phyloP scores from a whole-genome alignment of 2,113 vertebrate genomes.

The Regulus satrapa region DNA sequence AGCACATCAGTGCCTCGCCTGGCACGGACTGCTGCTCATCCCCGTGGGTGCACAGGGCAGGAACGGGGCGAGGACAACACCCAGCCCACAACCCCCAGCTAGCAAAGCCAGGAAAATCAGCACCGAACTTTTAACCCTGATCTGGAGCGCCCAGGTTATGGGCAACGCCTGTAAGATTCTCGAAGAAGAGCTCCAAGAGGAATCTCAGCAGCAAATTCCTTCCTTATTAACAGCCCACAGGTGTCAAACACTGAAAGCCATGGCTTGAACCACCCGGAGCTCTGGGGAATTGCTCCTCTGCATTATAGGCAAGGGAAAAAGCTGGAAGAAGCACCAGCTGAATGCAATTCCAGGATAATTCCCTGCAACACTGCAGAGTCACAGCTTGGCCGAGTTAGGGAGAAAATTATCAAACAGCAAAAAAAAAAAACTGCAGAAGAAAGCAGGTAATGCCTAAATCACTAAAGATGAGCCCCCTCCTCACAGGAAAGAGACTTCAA shows the following conservation, averaged over 20 bases:
- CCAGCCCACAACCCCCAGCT: neutral
- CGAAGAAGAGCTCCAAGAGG: neutral
- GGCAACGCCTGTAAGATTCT: neutral
- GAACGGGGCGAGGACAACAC: neutral
- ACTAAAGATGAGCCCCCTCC: neutral
- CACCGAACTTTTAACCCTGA: neutral
- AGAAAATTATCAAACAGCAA: neutral
- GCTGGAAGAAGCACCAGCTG: neutral
- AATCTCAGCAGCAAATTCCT: neutral
- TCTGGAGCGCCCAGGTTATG: accelerated
- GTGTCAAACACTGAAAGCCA: neutral
- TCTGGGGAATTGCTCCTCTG: neutral
- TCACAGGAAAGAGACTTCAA: neutral
- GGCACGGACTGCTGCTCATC: neutral
- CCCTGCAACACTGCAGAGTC: neutral
- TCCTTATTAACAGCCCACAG: neutral
- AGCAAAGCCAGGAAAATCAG: neutral
- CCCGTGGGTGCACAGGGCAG: neutral
- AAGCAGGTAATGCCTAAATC: neutral
- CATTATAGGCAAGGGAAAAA: neutral
- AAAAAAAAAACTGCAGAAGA: neutral
- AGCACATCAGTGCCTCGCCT: neutral
- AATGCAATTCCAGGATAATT: neutral
- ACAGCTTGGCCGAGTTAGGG: neutral
- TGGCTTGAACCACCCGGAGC: neutral